Percentiles rank a stretch among this genome's conserved stretches.
These are phyloP conservation scores for Gopherus evgoodei DNA, from an alignment of 2,113 vertebrate genomes.

Conservation along the genomic window DNA sequence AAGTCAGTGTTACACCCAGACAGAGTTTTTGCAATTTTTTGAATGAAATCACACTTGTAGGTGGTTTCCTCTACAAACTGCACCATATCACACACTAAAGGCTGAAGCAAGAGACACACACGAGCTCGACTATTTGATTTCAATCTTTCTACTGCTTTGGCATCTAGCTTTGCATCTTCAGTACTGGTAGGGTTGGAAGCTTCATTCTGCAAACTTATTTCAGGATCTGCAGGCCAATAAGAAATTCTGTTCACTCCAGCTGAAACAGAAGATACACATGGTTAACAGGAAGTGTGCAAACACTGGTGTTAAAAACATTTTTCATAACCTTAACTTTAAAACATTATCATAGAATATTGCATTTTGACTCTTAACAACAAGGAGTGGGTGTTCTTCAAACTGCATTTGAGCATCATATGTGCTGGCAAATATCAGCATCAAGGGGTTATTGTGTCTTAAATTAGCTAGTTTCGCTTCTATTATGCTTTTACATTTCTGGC, in stretches of 20 bases:
- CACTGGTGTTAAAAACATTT: neutral
- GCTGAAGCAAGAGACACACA: constrained; percentile 90
- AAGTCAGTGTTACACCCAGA: constrained; percentile 77
- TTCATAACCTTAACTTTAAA: neutral
- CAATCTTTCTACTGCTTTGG: constrained; percentile 88
- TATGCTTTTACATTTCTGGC: neutral
- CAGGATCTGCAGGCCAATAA: constrained; percentile 96
- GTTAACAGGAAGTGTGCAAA: constrained; percentile 19
- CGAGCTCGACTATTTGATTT: constrained; percentile 93
- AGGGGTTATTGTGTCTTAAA: neutral
- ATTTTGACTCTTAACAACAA: neutral
- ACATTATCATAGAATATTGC: neutral
- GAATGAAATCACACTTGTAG: constrained; percentile 89
- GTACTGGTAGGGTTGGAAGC: constrained; percentile 17
- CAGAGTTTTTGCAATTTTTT: constrained; percentile 78
- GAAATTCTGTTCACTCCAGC: constrained; percentile 94
- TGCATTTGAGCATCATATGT: neutral
- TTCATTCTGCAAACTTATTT: constrained; percentile 87
- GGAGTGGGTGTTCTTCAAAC: neutral
- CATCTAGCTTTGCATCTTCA: constrained; percentile 89
- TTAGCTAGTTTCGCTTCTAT: neutral
- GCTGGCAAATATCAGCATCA: neutral
- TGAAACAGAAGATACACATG: constrained; percentile 73
- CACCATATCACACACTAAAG: constrained; percentile 83
- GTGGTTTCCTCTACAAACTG: constrained; percentile 92